Evolutionary conservation across 1,140 invertebrate genomes (phyloP).

Genomic region (Solenopsis invicta): DNA sequence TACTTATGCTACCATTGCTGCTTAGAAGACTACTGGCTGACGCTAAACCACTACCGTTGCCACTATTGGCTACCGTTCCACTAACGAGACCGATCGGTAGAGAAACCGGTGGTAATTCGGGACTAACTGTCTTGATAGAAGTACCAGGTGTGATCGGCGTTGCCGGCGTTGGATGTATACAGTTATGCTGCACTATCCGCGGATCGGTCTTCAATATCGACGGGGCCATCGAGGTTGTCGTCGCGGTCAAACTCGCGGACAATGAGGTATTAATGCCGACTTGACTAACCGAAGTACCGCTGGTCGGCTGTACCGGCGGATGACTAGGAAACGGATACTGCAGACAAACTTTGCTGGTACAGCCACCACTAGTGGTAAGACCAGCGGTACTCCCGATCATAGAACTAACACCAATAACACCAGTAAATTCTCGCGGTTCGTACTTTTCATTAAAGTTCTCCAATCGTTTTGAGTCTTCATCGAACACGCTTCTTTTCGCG

Average conservation of each 20-base stretch:
- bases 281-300: constrained; percentile 61
- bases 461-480: constrained; percentile 97
- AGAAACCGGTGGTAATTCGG: constrained; percentile 84
- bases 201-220: constrained; percentile 75
- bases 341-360: constrained; percentile 88
- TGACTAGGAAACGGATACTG: constrained; percentile 94
- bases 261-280: constrained; percentile 64
- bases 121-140: constrained; percentile 84
- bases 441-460: constrained; percentile 96
- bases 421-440: constrained; percentile 90
- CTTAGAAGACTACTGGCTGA: constrained; percentile 74
- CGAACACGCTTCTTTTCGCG: constrained; percentile 97
- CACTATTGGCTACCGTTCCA: constrained; percentile 71
- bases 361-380: constrained; percentile 76
- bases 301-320: constrained; percentile 88
- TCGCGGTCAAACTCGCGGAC: constrained; percentile 60
- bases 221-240: constrained; percentile 52
- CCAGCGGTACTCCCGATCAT: constrained; percentile 76
- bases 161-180: constrained; percentile 81
- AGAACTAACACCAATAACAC: constrained; percentile 80
- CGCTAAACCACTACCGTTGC: constrained; percentile 71
- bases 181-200: constrained; percentile 79
- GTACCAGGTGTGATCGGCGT: constrained; percentile 85
- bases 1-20: constrained; percentile 72
- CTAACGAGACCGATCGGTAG: constrained; percentile 78